Evolutionary conservation across 2,888 invertebrate species (phyloP).

Genomic region (Eupeodes latifasciatus): DNA sequence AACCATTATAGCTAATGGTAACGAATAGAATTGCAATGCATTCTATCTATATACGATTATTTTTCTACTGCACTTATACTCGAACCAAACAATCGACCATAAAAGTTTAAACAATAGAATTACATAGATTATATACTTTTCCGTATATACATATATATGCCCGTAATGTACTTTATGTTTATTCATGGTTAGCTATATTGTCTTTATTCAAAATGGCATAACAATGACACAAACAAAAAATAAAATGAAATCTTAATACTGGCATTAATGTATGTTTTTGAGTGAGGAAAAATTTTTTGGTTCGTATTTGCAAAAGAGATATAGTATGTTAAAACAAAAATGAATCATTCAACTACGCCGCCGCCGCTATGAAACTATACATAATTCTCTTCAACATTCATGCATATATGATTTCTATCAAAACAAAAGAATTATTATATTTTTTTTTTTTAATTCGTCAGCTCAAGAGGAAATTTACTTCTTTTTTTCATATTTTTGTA

Average conservation of each 20-base stretch:
- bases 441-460: neutral
- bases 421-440: constrained; percentile 27
- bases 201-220: constrained; percentile 25
- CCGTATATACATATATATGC: too few species aligned
- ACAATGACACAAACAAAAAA: neutral
- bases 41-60: neutral
- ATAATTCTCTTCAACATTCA: neutral
- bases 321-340: neutral
- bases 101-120: constrained; percentile 18
- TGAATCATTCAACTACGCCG: constrained; percentile 12
- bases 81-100: neutral
- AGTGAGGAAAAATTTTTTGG: neutral
- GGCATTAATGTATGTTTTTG: neutral
- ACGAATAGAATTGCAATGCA: neutral
- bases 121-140: neutral
- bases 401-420: neutral
- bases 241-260: neutral
- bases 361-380: neutral
- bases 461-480: neutral
- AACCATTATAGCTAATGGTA: neutral
- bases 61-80: too few species aligned
- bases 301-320: neutral
- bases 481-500: neutral
- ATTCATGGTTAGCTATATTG: neutral
- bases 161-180: too few species aligned